Conservation (phyloP, 1,140 invertebrate genomes). For the Ladona fulva region DNA sequence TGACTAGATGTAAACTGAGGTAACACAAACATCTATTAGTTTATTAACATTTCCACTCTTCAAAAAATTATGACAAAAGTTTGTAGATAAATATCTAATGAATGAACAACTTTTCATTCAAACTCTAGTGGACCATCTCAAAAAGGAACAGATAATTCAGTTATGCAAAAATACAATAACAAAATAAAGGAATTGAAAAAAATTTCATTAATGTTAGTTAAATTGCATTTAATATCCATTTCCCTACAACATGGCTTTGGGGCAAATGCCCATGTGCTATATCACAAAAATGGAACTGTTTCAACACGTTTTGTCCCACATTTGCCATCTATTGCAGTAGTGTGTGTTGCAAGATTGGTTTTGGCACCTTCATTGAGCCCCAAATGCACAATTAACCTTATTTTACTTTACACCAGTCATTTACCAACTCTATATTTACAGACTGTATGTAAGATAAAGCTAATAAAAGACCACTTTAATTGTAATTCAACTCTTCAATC, state of each 20-base stretch:
- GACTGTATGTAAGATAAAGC: not conserved
- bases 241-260: constrained; percentile 7
- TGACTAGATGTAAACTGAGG: constrained; percentile 22
- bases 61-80: constrained; percentile 1
- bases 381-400: constrained; percentile 1
- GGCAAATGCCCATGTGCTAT: constrained; percentile 5
- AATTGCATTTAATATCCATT: not conserved
- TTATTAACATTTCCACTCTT: constrained; percentile 2
- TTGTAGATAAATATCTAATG: not conserved
- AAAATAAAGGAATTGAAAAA: not conserved
- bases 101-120: not conserved
- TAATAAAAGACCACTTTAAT: not conserved
- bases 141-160: constrained; percentile 6
- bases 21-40: constrained; percentile 12
- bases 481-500: not conserved
- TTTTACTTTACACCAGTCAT: not conserved
- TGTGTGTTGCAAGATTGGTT: not conserved
- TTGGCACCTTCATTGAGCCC: not conserved
- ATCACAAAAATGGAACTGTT: not conserved
- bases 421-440: not conserved
- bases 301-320: not conserved
- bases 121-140: not conserved
- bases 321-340: constrained; percentile 5
- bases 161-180: not conserved
- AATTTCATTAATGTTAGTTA: too few relatives aligned